Conservation (phyloP, 2,113 vertebrate genomes). For the Rhinichthys klamathensis region DNA sequence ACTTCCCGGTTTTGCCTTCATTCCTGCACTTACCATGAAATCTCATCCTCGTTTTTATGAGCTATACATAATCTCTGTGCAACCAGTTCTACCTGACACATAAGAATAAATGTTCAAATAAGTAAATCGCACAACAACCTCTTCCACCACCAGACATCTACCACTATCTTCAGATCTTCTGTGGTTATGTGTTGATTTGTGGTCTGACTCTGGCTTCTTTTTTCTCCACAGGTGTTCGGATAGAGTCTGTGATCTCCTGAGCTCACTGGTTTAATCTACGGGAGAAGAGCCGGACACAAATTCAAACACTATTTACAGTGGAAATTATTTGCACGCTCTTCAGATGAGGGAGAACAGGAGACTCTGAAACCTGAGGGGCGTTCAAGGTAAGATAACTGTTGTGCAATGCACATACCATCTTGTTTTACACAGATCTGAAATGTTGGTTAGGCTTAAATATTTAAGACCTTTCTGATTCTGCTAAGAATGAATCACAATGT, state of each 20-base stretch:
- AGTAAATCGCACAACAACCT: not conserved
- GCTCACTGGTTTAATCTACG: slow-evolving; percentile 46
- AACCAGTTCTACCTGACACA: not conserved
- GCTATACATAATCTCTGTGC: not conserved
- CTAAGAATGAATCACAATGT: not conserved
- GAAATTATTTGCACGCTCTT: slow-evolving; percentile 51
- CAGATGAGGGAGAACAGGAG: slow-evolving; percentile 57
- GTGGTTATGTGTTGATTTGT: not conserved
- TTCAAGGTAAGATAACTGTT: slow-evolving; percentile 58
- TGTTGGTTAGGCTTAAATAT: not conserved
- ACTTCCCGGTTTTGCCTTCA: not conserved
- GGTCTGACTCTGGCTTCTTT: slow-evolving; percentile 13
- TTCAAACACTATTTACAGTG: not conserved
- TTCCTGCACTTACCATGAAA: not conserved
- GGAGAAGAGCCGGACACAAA: slow-evolving; percentile 22
- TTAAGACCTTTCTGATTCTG: not conserved
- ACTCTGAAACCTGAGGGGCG: slow-evolving; percentile 64
- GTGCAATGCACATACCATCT: not conserved
- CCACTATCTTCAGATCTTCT: not conserved
- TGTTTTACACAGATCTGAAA: not conserved
- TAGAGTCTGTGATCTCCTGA: slow-evolving; percentile 11
- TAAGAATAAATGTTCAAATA: not conserved
- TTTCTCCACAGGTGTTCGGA: slow-evolving; percentile 40
- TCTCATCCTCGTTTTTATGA: not conserved
- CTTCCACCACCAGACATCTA: not conserved